Base-by-base conservation (phyloP, 2,113 vertebrate species). In the Protobothrops mucrosquamatus region DNA sequence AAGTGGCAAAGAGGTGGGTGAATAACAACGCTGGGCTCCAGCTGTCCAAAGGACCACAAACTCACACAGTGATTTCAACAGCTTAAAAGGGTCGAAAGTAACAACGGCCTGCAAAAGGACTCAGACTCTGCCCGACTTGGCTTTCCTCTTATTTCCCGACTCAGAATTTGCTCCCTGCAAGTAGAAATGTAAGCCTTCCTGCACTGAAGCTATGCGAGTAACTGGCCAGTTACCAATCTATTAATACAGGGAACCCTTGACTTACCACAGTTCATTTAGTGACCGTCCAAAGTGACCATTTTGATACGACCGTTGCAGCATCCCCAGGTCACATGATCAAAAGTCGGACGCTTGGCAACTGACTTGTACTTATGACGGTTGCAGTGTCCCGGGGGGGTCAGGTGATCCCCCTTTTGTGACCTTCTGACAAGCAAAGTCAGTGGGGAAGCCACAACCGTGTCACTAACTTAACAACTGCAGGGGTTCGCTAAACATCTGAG, bases 1-100 rank as follows among this genome's bases (percentile, higher is more conserved):
- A 96, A 95, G 56, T 4, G 51, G 85, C 90, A 96, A n/a, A 96
- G 64, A 95, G 61, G 91, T 51, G 29, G 93, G 59, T 97, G 0
- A 97, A 88, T n/a, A 48, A 23, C 39, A 51, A 20, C 51, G 92
- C 92, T 88, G 89, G 94, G 93, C 74, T 22, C 91, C 90, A 23
- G 4, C 7, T 5, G 1, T 74, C 93, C 51, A 24, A 1, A 29
- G 92, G 51, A 69, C 55, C 0, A 0, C 24, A 54, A 89, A 89
- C 7, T 57, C 55, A 24, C 29, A 88, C 24, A 43, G 7, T 4
- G 39, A 85, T 57, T 92, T 43, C 57, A 56, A 20, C 88, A 57
- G 39, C 81, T 87, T 52, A 59, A 91, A 81, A 4, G 59, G 89
- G 7, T 12, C 26, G 56, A 29, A 51, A 18, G 64, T 20, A 23